These are phyloP conservation scores for Synergus laeviventris DNA, from an alignment of 2,888 invertebrate species.

Conservation along the genomic window DNA sequence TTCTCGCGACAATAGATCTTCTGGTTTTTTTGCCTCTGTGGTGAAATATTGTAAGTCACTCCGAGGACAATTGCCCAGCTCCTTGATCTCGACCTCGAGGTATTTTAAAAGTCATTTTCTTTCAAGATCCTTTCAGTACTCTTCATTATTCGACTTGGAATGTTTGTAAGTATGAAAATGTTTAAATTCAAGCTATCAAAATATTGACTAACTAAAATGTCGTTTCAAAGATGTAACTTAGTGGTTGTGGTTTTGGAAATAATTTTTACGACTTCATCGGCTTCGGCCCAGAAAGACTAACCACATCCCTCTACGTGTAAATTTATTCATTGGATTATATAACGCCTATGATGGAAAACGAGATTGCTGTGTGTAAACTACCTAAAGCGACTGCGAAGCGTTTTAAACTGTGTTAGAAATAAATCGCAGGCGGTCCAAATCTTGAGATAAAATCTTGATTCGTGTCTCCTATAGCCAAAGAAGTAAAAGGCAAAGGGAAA, in stretches of 20 bases:
- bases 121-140: neutral
- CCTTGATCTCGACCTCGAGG: neutral
- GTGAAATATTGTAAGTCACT: neutral
- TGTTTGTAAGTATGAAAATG: neutral
- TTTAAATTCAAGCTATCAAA: neutral
- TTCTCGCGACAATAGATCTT: neutral
- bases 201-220: neutral
- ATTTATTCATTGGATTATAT: constrained; percentile 19
- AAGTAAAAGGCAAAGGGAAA: constrained; percentile 15
- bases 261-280: neutral
- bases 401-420: constrained; percentile 13
- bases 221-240: neutral
- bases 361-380: constrained; percentile 21
- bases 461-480: constrained; percentile 11
- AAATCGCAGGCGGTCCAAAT: constrained; percentile 1
- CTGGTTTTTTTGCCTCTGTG: neutral
- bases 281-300: neutral
- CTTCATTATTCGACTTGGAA: neutral
- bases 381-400: constrained; percentile 3
- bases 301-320: constrained; percentile 11
- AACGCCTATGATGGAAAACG: constrained; percentile 4
- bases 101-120: neutral
- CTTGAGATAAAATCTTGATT: constrained; percentile 3
- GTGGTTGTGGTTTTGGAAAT: neutral
- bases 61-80: neutral